Evolutionary conservation across 1,140 invertebrate genomes (phyloP).

Genomic region (Euura saliciscinereae): DNA sequence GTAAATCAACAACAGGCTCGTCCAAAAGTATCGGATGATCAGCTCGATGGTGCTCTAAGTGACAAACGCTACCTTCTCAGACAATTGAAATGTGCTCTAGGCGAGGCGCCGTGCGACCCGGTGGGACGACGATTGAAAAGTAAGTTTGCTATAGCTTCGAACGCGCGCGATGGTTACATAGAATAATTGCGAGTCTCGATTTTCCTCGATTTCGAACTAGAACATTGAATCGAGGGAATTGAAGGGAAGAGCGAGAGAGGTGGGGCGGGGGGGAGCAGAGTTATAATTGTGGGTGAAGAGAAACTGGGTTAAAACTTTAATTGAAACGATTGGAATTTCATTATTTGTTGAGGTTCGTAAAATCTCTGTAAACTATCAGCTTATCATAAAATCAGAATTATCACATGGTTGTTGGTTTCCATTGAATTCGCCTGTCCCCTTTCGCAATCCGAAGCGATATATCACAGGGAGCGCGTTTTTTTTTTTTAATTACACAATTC

Average conservation of each 20-base stretch:
- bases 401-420: too few species aligned
- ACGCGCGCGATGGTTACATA: not conserved
- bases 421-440: too few species aligned
- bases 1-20: slow-evolving; percentile 32
- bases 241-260: not conserved
- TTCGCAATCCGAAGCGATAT: too few species aligned
- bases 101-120: slow-evolving; percentile 73
- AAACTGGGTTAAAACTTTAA: slow-evolving; percentile 7
- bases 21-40: slow-evolving; percentile 66
- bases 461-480: too few species aligned
- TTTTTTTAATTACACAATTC: slow-evolving; percentile 3
- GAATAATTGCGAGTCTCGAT: not conserved
- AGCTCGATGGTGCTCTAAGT: slow-evolving; percentile 68
- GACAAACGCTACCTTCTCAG: slow-evolving; percentile 72
- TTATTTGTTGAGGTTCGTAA: not conserved
- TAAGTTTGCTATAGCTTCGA: slow-evolving; percentile 50
- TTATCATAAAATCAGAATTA: too few species aligned
- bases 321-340: not conserved
- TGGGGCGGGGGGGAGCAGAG: not conserved
- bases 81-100: slow-evolving; percentile 73
- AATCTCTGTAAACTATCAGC: not conserved
- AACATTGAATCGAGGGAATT: not conserved
- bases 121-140: slow-evolving; percentile 74
- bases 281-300: not conserved
- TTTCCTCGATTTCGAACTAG: slow-evolving; percentile 5